Evolutionary conservation across 2,888 invertebrate genomes (phyloP).

Genomic region (Amphipoea oculea): DNA sequence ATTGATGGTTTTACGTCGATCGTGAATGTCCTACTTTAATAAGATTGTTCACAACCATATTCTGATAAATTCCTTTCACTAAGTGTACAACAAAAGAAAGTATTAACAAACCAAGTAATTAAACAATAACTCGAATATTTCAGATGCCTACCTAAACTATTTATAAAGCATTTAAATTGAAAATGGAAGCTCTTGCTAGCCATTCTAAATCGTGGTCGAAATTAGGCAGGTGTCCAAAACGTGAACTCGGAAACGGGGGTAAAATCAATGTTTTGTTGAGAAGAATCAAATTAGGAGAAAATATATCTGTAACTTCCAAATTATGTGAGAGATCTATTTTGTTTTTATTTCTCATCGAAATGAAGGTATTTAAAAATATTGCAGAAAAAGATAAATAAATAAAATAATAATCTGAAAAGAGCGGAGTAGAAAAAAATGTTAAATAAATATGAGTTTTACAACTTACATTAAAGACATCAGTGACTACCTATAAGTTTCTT

Average conservation of each 20-base stretch:
- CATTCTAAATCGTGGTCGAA: conserved; percentile 40
- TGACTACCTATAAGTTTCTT: background rate
- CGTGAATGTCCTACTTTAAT: too few species aligned
- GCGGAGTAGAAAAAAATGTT: too few species aligned
- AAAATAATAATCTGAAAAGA: background rate
- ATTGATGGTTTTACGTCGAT: too few species aligned
- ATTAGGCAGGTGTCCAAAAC: conserved; percentile 61
- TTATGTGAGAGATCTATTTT: background rate
- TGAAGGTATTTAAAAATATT: background rate
- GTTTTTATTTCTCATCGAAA: background rate
- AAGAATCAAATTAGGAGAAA: background rate
- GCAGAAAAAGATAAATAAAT: background rate
- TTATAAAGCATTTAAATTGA: conserved; percentile 45
- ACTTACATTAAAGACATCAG: background rate
- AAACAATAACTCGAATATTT: conserved; percentile 32
- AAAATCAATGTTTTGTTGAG: conserved; percentile 27
- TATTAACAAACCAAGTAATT: conserved; percentile 30
- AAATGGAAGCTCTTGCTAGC: conserved; percentile 25
- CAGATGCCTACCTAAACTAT: conserved; percentile 17
- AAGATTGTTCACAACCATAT: background rate
- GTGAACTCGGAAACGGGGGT: conserved; percentile 8
- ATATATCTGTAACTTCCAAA: background rate
- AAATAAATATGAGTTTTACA: too few species aligned
- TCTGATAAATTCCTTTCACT: background rate
- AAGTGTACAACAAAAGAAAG: background rate